Evolutionary conservation across 2,113 vertebrate species (phyloP), one percentile per base, ranked within the genome.

Genomic region (Cyprinus carpio): DNA sequence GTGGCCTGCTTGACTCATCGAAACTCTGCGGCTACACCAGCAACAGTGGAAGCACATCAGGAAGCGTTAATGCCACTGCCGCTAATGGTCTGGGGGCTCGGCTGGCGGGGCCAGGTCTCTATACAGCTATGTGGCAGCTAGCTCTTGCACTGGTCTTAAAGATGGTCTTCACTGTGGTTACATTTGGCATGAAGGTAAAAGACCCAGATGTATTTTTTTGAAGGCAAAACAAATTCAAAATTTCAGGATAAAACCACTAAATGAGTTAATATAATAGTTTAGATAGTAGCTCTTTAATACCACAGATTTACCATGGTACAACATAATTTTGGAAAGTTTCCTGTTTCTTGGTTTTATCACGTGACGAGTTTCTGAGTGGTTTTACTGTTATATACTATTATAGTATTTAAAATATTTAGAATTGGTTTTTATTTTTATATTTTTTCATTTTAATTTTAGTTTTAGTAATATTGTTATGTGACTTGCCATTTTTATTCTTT

Each of bases 141-240:
- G 93, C 96, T 0, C 91, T 99, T 89, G 96, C 98, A 0, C 93
- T 99, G 1, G 3, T 97, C 75, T 96, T 99, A 91, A 99, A 99
- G 91, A 95, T 97, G 86, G 76, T 97, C 90, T 96, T 98, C 93
- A 99, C 98, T 0, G 95, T 99, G 87, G 95, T 99, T 87, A 99
- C 98, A 3, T 99, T 99, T 40, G 98, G 98, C 92, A 99, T 99
- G 95, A 99, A 99, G 98, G 98, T 99, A 79, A 94, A 3, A 85
- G 37, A 31, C 46, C 25, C 51, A 54, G 51, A 37, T 46, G 20
- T 84, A 13, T 76, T 54, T 77, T n/a, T 67, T 4, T 58, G 20
- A 58, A 58, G 8, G 25, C 6, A 29, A 40, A 29, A 25, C 27
- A 12, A n/a, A n/a, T 51, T 49, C 49, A 9, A 20, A 18, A 31